Conservation (phyloP, 1,140 invertebrate genomes). For the Anadara kagoshimensis region DNA sequence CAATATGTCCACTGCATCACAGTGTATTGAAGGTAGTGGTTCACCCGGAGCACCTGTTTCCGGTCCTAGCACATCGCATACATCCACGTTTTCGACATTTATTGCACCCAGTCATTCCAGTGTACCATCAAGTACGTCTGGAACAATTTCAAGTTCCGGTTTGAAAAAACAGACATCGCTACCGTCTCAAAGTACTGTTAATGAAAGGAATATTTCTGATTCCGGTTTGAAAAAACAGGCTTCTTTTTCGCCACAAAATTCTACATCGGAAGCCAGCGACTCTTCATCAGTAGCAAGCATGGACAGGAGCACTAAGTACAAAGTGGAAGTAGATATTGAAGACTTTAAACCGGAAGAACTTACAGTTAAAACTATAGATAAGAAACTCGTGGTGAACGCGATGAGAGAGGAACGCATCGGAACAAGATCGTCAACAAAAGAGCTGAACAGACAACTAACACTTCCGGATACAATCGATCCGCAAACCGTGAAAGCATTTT, state of each 20-base stretch:
- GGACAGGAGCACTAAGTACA: slow-evolving; percentile 59
- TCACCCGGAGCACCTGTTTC: slow-evolving; percentile 20
- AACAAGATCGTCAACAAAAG: slow-evolving; percentile 64
- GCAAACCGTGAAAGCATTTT: slow-evolving; percentile 68
- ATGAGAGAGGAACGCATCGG: slow-evolving; percentile 63
- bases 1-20: slow-evolving; percentile 20
- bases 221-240: no score
- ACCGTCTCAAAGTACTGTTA: background rate
- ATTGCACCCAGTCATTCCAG: slow-evolving; percentile 29
- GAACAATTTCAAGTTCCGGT: slow-evolving; percentile 11
- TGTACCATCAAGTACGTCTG: background rate
- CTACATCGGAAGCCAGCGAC: slow-evolving; percentile 9
- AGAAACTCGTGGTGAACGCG: slow-evolving; percentile 65
- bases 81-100: slow-evolving; percentile 51
- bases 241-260: slow-evolving; percentile 14
- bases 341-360: slow-evolving; percentile 70
- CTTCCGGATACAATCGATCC: slow-evolving; percentile 73
- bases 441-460: slow-evolving; percentile 68
- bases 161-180: background rate
- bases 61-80: slow-evolving; percentile 34
- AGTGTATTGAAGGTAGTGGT: slow-evolving; percentile 33
- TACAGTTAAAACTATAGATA: slow-evolving; percentile 68
- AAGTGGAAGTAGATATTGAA: slow-evolving; percentile 68
- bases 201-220: slow-evolving; percentile 26
- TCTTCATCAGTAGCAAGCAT: slow-evolving; percentile 31